Percentiles rank a stretch among this genome's conserved stretches.
Evolutionary conservation across 2,113 vertebrate species (phyloP).

Genomic region (Butastur rufipennis): DNA sequence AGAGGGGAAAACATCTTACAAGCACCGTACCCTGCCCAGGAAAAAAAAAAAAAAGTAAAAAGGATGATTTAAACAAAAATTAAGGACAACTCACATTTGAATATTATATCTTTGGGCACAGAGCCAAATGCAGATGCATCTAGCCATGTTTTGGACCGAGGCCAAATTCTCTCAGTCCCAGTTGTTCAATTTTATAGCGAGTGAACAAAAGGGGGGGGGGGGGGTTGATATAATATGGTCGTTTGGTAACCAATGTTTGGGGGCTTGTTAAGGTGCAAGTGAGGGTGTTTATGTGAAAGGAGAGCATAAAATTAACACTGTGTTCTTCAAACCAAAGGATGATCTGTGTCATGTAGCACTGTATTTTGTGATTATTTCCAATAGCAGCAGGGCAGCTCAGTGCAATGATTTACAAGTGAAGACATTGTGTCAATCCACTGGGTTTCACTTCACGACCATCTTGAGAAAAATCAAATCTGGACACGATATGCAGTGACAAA

Average conservation of each 20-base stretch:
- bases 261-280: constrained; percentile 69
- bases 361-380: not conserved
- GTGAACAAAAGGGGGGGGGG: constrained; percentile 59
- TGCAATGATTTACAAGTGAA: not conserved
- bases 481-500: not conserved
- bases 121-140: constrained; percentile 71
- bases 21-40: not conserved
- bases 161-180: constrained; percentile 68
- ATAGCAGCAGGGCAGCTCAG: not conserved
- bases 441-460: not conserved
- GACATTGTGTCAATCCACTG: not conserved
- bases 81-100: constrained; percentile 75
- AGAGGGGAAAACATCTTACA: not conserved
- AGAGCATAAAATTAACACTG: constrained; percentile 54
- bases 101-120: constrained; percentile 77
- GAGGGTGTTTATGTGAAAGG: constrained; percentile 36
- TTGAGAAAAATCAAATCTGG: constrained; percentile 30
- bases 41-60: constrained; percentile 1
- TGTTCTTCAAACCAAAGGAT: constrained; percentile 21
- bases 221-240: constrained; percentile 6
- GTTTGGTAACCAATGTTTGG: constrained; percentile 63
- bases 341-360: not conserved
- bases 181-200: constrained; percentile 73
- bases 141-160: constrained; percentile 66
- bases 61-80: constrained; percentile 74